Conservation (phyloP, 2,797 vertebrate genomes). For the Mycteria americana region DNA sequence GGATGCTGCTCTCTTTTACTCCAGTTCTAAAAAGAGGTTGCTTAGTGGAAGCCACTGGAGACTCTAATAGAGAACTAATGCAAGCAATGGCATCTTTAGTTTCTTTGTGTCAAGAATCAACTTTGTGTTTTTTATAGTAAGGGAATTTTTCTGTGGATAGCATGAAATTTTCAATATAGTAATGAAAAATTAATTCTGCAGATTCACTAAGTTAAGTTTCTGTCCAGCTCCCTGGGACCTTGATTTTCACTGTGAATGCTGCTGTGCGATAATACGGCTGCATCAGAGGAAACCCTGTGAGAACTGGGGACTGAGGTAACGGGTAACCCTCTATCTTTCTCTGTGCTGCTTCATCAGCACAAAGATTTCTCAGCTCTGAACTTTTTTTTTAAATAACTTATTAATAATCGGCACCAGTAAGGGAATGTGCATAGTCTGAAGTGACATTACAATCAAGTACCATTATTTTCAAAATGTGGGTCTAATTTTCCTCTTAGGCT, state of each 20-base stretch:
- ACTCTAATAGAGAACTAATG: neutral
- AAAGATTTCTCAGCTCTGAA: neutral
- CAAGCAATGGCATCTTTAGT: neutral
- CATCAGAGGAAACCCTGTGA: neutral
- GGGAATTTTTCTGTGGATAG: accelerated
- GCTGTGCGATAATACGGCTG: accelerated
- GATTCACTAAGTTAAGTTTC: neutral
- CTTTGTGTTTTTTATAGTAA: neutral
- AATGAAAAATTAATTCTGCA: neutral
- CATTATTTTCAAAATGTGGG: neutral
- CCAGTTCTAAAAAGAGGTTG: accelerated
- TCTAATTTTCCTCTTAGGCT: neutral
- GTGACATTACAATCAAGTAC: neutral
- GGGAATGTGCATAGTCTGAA: neutral
- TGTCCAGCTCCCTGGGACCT: neutral
- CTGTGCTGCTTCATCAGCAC: neutral
- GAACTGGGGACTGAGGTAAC: neutral
- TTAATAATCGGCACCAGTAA: neutral
- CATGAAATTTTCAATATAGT: neutral
- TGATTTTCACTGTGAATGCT: neutral
- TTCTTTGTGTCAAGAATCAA: neutral
- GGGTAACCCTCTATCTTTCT: neutral
- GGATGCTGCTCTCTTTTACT: neutral
- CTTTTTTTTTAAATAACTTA: neutral
- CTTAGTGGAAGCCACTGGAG: neutral